Evolutionary conservation across 2,888 invertebrate genomes (phyloP).

Genomic region (Ernsta delagoae): DNA sequence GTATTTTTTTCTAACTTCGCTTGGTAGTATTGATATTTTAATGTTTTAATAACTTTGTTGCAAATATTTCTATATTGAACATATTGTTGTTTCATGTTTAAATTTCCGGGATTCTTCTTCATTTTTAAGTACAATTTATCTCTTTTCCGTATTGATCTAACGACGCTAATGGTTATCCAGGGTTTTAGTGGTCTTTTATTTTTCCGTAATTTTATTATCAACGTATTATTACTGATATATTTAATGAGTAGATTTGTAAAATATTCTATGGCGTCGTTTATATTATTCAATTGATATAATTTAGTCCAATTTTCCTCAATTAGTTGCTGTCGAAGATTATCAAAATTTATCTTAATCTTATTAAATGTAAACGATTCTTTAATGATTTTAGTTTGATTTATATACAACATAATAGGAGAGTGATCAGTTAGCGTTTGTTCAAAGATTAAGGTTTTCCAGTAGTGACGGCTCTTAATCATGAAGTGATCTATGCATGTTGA

Average conservation of each 20-base stretch:
- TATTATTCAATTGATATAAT: not conserved
- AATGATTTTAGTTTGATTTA: conserved; percentile 1
- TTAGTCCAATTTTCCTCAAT: not conserved
- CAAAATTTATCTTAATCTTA: not conserved
- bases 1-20: conserved; percentile 4
- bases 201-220: not conserved
- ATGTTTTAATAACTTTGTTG: conserved; percentile 8
- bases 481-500: not conserved
- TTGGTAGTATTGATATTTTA: conserved; percentile 5
- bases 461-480: not conserved
- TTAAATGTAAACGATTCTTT: not conserved
- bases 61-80: not conserved
- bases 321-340: not conserved
- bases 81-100: not conserved
- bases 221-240: not conserved
- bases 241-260: not conserved
- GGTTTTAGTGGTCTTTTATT: not conserved
- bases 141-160: not conserved
- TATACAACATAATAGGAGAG: not conserved
- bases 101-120: not conserved
- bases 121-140: conserved; percentile 1
- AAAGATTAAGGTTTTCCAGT: not conserved
- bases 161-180: not conserved
- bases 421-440: not conserved
- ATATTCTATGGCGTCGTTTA: not conserved